Evolutionary conservation across 2,797 vertebrate species (phyloP).

Genomic region (Cyprinodon diabolis): DNA sequence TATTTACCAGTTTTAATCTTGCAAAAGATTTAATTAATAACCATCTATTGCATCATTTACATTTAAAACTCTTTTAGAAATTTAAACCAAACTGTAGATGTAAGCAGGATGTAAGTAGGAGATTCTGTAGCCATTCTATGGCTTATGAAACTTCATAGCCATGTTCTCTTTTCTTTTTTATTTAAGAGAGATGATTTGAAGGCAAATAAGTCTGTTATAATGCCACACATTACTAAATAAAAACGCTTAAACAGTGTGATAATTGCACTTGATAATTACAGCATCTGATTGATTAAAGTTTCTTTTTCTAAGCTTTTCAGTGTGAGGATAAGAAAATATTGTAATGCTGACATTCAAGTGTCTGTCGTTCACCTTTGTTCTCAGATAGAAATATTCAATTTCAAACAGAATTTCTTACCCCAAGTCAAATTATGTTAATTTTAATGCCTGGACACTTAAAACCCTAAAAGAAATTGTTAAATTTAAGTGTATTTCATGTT

Average conservation of each 20-base stretch:
- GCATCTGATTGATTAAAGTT: not conserved
- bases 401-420: no score
- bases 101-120: not conserved
- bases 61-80: not conserved
- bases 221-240: not conserved
- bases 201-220: not conserved
- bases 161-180: not conserved
- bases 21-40: conserved; percentile 31
- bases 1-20: conserved; percentile 21
- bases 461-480: no score
- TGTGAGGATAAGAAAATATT: not conserved
- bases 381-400: no score
- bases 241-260: not conserved
- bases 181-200: not conserved
- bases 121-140: not conserved
- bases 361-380: no score
- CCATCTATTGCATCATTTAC: conserved; percentile 20
- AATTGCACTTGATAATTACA: not conserved
- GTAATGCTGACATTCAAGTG: no score
- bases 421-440: no score
- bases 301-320: not conserved
- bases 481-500: no score
- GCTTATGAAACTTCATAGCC: not conserved
- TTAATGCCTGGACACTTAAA: no score
- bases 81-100: not conserved